A percentile compares a stretch with the other conserved stretches of the same genome.
phyloP scores from a whole-genome alignment of 2,113 vertebrate genomes.

The Malurus cyaneus region DNA sequence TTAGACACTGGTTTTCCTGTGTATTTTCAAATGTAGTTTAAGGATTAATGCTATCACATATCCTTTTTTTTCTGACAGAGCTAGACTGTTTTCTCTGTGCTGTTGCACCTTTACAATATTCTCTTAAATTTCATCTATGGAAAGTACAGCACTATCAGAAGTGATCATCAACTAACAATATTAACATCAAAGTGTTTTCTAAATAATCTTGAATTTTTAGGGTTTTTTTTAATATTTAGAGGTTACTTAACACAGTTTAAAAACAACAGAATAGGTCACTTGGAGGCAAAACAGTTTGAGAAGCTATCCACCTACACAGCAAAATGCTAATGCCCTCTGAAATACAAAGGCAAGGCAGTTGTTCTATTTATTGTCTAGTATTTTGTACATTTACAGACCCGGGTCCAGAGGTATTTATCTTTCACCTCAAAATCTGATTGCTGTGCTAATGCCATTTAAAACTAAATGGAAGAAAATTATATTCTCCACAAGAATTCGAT shows the following conservation, averaged over 20 bases:
- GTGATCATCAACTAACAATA: not conserved
- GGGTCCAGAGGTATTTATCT: conserved; percentile 59
- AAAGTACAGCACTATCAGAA: not conserved
- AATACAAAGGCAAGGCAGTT: conserved; percentile 46
- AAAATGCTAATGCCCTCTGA: conserved; percentile 65
- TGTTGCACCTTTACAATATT: not conserved
- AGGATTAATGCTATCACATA: not conserved
- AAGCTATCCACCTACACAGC: not conserved
- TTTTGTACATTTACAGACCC: conserved; percentile 46
- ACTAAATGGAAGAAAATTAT: conserved; percentile 70
- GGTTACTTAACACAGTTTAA: not conserved
- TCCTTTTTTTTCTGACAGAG: not conserved
- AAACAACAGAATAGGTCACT: conserved; percentile 39
- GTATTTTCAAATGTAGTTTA: not conserved
- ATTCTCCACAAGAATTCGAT: conserved; percentile 47
- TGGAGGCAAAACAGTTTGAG: conserved; percentile 30
- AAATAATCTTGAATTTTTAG: conserved; percentile 22
- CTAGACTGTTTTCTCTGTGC: not conserved
- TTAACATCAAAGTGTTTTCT: not conserved
- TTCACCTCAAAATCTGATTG: conserved; percentile 68
- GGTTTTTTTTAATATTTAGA: not conserved
- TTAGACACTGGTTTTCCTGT: not conserved
- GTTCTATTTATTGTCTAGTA: conserved; percentile 26
- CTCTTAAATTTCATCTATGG: conserved; percentile 6
- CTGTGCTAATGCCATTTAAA: conserved; percentile 72